Base-by-base conservation (phyloP, 2,888 invertebrate species). In the Anarsia innoxiella region DNA sequence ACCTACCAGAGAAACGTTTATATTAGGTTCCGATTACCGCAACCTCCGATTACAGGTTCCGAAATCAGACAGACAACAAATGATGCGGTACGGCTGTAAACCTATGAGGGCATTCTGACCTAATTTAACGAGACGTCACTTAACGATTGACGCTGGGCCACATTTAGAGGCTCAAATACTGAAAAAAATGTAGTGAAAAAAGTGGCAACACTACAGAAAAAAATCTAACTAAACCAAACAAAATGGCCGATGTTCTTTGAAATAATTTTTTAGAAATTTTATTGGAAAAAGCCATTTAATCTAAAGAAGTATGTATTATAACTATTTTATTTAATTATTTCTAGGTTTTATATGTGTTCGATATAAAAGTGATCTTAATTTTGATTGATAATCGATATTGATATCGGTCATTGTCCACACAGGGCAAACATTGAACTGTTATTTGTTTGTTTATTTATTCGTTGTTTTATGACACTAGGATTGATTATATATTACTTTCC, bases 211-310 rank as follows among this genome's bases (percentile, higher is more conserved):
- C 38, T 31, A 14, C 46, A 51, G 14, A 32, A 33, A 54, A 49
- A 56, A 40, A 50, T 42, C 34, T 40, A 50, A 50, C 53, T 43
- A 54, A 65, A 61, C 61, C 60, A 68, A 72, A 76, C 77, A 77
- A 78, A 77, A 78, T 78, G 77, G 77, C 77, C 59, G 77, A 66
- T 57, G 45, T 44, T 53, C 62, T 59, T 44, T 62, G 53, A 62
- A 63, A 59, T 56, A 61, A 57, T 63, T 66, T 58, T 63, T 51
- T 53, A 58, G 57, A 59, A 49, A 53, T 64, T 56, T 56, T 62
- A 57, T 53, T 60, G 53, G 41, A 29, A 41, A 40, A 36, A 38
- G n/a, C 12, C 52, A 54, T 56, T 45, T 50, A 51, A 34, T 51
- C 40, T 38, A 51, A 12, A n/a, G n/a, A 28, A 28, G 28, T 28